Conservation (phyloP, 2,113 vertebrate species). For the Pungitius pungitius region DNA sequence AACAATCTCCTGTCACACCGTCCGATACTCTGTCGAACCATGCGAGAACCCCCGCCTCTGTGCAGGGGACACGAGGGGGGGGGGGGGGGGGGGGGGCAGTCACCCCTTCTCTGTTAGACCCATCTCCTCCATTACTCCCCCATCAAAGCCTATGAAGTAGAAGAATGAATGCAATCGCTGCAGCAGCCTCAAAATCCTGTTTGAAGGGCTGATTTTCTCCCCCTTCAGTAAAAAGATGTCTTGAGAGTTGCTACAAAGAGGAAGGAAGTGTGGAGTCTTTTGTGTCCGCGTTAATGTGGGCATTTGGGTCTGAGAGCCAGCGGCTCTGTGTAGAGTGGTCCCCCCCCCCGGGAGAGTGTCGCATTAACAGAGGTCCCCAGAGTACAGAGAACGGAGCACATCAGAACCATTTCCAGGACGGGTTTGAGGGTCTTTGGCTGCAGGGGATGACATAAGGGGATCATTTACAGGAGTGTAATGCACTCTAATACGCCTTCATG, state of each 20-base stretch:
- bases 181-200: slow-evolving; percentile 58
- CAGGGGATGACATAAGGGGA: slow-evolving; percentile 20
- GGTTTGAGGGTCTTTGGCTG: slow-evolving; percentile 31
- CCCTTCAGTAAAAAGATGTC: slow-evolving; percentile 60
- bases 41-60: not conserved
- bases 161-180: slow-evolving; percentile 45
- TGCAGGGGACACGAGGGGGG: too few relatives aligned
- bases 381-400: slow-evolving; percentile 24
- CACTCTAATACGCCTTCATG: slow-evolving; percentile 13
- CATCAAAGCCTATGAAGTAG: slow-evolving; percentile 31
- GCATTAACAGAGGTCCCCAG: slow-evolving; percentile 50
- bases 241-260: slow-evolving; percentile 42
- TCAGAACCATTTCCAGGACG: slow-evolving; percentile 25
- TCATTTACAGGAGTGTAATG: slow-evolving; percentile 19
- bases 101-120: slow-evolving; percentile 5
- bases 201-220: slow-evolving; percentile 64
- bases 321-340: slow-evolving; percentile 13
- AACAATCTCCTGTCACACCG: not conserved
- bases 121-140: slow-evolving; percentile 12
- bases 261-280: slow-evolving; percentile 54
- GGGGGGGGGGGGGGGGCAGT: too few relatives aligned
- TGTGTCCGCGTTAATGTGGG: slow-evolving; percentile 49
- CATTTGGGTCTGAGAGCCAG: slow-evolving; percentile 40
- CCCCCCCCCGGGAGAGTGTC: slow-evolving; percentile 43
- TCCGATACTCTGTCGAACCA: not conserved